These are phyloP conservation scores for Caenorhabditis japonica DNA, from an alignment of 2,888 invertebrate genomes.

Conservation along the genomic window DNA sequence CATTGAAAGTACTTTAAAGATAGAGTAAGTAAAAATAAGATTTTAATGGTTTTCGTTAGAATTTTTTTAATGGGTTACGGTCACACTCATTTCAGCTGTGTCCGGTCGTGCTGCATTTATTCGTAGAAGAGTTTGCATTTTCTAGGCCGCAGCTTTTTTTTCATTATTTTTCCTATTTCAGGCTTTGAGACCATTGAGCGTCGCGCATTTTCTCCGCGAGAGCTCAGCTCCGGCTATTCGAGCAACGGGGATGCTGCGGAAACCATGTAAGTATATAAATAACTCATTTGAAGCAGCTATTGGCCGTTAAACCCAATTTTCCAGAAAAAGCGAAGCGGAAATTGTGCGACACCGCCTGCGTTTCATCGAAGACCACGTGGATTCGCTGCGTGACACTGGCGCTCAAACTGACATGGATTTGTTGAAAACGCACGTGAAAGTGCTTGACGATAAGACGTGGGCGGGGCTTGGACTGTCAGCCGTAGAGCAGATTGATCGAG, in stretches of 20 bases:
- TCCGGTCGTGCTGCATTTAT: too few relatives aligned
- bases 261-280: conserved; percentile 42
- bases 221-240: conserved; percentile 51
- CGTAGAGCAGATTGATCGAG: conserved; percentile 68
- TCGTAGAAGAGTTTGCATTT: too few relatives aligned
- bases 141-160: too few relatives aligned
- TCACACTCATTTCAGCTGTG: too few relatives aligned
- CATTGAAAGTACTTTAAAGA: too few relatives aligned
- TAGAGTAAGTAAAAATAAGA: too few relatives aligned
- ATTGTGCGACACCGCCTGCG: conserved; percentile 57
- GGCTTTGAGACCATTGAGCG: conserved; percentile 20
- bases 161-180: too few relatives aligned
- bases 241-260: conserved; percentile 50
- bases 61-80: too few relatives aligned
- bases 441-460: conserved; percentile 66
- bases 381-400: conserved; percentile 52
- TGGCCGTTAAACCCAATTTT: conserved; percentile 7
- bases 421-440: conserved; percentile 33
- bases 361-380: conserved; percentile 57
- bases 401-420: conserved; percentile 34
- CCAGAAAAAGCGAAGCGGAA: conserved; percentile 41
- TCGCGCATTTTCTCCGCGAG: conserved; percentile 45
- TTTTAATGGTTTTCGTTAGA: too few relatives aligned
- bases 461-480: conserved; percentile 65
- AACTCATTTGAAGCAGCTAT: background rate